Evolutionary conservation across 2,113 vertebrate genomes (phyloP), one percentile per base, ranked within the genome.

Genomic region (Chaetura pelagica): DNA sequence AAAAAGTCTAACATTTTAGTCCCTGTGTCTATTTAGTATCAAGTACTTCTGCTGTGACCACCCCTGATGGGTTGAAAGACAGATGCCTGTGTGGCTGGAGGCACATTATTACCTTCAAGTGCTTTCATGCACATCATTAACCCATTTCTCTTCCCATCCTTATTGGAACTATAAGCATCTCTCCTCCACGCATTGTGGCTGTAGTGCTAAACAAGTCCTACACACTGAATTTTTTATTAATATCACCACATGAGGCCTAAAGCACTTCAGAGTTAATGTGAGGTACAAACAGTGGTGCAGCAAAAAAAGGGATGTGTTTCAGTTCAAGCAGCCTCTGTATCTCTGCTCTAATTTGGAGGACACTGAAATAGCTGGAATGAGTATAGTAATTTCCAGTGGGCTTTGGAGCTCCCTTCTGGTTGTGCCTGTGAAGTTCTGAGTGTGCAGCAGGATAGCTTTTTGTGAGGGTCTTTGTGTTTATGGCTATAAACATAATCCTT

Each of bases 401-500:
- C 51, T 90, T 86, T 95, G 68, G 73, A 86, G 49, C 57, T 89
- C 52, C 75, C 68, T 81, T 81, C 57, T 63, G 61, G 48, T 55
- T 89, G 48, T 64, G 23, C 7, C 59, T 86, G 42, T 71, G 79
- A 94, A 89, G 51, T 69, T 18, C 42, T 74, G 75, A 77, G 29
- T 21, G 9, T 55, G 46, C 57, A 84, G 73, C n/a, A 75, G 59
- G 67, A 52, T 27, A 66, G 34, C 2, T 38, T 3, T 73, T 75
- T 84, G 48, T 67, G 48, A 12, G 44, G 44, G 27, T 84, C 12
- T 89, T 90, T 87, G 61, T 78, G 44, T 69, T 93, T 87, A 52
- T 81, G 54, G 23, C 68, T 92, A 40, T 55, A 81, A 87, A 64
- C 32, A 44, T 78, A 95, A 94, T 89, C 73, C 61, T 89, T 89